Percentiles rank a stretch among this genome's conserved stretches.
Evolutionary conservation across 2,113 vertebrate species (phyloP).

Genomic region (Edolisoma coerulescens): DNA sequence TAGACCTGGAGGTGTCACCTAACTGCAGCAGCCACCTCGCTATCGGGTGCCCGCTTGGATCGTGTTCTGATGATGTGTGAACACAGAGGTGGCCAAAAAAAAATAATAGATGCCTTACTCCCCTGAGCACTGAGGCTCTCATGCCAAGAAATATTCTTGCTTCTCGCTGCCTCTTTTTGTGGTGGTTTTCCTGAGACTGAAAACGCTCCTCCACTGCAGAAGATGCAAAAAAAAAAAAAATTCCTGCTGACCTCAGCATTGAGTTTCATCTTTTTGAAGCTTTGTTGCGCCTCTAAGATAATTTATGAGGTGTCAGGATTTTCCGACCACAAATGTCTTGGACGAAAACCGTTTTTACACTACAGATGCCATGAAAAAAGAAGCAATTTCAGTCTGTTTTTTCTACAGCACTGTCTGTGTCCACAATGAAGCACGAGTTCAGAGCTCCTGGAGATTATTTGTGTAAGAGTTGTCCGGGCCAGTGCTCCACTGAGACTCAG

Average conservation of each 20-base stretch:
- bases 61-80: constrained; percentile 49
- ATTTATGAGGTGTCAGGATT: constrained; percentile 81
- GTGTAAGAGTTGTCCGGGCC: constrained; percentile 65
- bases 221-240: background rate
- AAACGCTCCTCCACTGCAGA: background rate
- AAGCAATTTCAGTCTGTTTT: constrained; percentile 70
- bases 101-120: constrained; percentile 16
- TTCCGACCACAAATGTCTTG: constrained; percentile 68
- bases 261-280: constrained; percentile 39
- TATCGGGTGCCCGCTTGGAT: background rate
- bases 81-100: constrained; percentile 53
- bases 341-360: constrained; percentile 70
- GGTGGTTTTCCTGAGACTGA: background rate
- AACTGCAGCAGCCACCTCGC: background rate
- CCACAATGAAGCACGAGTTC: constrained; percentile 50
- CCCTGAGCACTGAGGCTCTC: background rate
- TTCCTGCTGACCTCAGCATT: constrained; percentile 26
- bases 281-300: constrained; percentile 62
- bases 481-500: constrained; percentile 46
- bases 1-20: constrained; percentile 23
- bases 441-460: constrained; percentile 73
- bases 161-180: constrained; percentile 35
- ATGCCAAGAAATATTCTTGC: background rate
- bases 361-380: constrained; percentile 74
- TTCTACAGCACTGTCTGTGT: constrained; percentile 67